A percentile compares a stretch with the other conserved stretches of the same genome.
phyloP scores from a whole-genome alignment of 2,797 vertebrate genomes.

The Ctenopoma kingsleyae region DNA sequence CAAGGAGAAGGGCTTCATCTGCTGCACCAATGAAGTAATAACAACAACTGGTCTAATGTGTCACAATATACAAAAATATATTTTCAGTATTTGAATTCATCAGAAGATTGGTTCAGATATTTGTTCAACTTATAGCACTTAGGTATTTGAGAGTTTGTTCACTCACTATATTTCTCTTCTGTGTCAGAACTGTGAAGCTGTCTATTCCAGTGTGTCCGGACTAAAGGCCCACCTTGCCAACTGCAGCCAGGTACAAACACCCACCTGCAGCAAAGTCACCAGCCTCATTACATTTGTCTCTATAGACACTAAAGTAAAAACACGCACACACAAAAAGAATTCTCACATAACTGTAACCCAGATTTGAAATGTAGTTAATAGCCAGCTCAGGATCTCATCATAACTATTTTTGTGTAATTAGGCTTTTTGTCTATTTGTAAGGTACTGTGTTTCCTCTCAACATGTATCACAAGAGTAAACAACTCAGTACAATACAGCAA shows the following conservation, averaged over 20 bases:
- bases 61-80: background rate
- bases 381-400: background rate
- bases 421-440: background rate
- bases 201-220: slow-evolving; percentile 97
- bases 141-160: background rate
- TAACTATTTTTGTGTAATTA: background rate
- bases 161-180: slow-evolving; percentile 30
- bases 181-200: slow-evolving; percentile 93
- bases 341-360: background rate
- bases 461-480: background rate
- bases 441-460: background rate
- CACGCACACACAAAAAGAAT: background rate
- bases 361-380: background rate
- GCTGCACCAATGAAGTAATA: slow-evolving; percentile 94
- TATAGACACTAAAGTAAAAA: background rate
- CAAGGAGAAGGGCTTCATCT: slow-evolving; percentile 96
- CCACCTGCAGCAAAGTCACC: slow-evolving; percentile 12
- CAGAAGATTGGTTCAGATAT: background rate
- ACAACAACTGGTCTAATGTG: background rate
- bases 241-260: slow-evolving; percentile 92
- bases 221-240: slow-evolving; percentile 97
- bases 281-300: slow-evolving; percentile 8
- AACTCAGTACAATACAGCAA: background rate
- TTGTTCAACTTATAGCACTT: background rate
- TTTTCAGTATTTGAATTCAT: background rate